A percentile compares a stretch with the other conserved stretches of the same genome.
Conservation (phyloP, 1,140 invertebrate genomes). For the Palaemon carinicauda region DNA sequence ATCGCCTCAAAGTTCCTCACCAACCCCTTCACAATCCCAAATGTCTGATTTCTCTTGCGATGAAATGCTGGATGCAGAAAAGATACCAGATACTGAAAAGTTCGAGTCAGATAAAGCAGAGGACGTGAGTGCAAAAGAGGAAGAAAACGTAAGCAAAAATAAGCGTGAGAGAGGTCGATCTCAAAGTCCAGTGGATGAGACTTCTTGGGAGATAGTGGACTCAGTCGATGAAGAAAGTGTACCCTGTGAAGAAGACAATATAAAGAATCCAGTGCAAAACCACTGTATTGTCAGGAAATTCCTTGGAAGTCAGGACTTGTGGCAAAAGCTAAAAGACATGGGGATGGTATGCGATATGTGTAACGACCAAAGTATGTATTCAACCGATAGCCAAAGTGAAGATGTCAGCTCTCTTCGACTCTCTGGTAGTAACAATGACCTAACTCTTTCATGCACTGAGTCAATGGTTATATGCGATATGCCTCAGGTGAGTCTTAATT, state of each 20-base stretch:
- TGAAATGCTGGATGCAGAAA: not conserved
- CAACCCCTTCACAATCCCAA: not conserved
- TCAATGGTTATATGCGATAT: constrained; percentile 48
- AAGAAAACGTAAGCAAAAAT: not conserved
- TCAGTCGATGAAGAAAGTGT: not conserved
- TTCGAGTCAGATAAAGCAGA: not conserved
- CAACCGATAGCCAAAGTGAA: not conserved
- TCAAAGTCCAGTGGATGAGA: constrained; percentile 31
- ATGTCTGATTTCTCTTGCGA: not conserved
- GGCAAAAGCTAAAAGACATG: constrained; percentile 29
- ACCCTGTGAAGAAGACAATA: not conserved
- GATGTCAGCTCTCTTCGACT: not conserved
- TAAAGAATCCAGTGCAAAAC: not conserved
- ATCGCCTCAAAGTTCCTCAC: not conserved
- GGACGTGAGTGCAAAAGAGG: not conserved
- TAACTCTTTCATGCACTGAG: constrained; percentile 31
- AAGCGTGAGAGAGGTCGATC: not conserved
- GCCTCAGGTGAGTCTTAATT: not conserved
- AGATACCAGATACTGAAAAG: not conserved
- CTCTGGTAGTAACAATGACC: not conserved
- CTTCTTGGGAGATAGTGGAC: constrained; percentile 35
- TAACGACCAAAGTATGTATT: not conserved
- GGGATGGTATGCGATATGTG: constrained; percentile 6
- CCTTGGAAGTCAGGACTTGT: constrained; percentile 26
- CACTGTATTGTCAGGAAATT: constrained; percentile 38